Percentiles rank a stretch among this genome's conserved stretches.
Conservation (phyloP, 2,113 vertebrate species). For the Eudyptes chrysolophus region DNA sequence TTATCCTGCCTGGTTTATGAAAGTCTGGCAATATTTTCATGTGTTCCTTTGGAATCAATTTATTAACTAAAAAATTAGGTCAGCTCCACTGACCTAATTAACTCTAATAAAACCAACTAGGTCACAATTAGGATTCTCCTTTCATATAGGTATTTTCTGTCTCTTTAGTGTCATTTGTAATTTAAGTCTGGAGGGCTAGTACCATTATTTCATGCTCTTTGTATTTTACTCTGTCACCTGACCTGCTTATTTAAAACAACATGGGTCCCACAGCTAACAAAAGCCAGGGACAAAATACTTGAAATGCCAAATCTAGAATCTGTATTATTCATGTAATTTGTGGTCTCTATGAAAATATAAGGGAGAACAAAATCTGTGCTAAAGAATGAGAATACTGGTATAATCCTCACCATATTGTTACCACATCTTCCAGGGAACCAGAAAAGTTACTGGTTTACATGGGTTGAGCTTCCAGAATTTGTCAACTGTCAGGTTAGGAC, state of each 20-base stretch:
- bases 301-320: background rate
- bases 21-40: background rate
- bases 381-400: background rate
- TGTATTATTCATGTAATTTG: background rate
- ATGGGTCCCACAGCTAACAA: background rate
- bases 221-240: background rate
- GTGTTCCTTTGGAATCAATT: constrained; percentile 2
- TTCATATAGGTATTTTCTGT: background rate
- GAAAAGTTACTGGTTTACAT: background rate
- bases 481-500: background rate
- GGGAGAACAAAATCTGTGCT: background rate
- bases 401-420: background rate
- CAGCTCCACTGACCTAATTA: constrained; percentile 47
- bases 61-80: constrained; percentile 62
- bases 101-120: constrained; percentile 32
- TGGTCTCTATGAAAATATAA: background rate
- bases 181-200: background rate
- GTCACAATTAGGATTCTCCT: constrained; percentile 29
- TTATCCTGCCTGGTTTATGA: background rate
- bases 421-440: background rate
- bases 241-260: background rate
- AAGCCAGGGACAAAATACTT: background rate
- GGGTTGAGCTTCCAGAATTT: background rate
- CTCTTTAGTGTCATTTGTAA: background rate
- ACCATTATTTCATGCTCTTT: background rate